Evolutionary conservation across 2,888 invertebrate species (phyloP), one percentile per base, ranked within the genome.

Genomic region (Aethes cnicana): DNA sequence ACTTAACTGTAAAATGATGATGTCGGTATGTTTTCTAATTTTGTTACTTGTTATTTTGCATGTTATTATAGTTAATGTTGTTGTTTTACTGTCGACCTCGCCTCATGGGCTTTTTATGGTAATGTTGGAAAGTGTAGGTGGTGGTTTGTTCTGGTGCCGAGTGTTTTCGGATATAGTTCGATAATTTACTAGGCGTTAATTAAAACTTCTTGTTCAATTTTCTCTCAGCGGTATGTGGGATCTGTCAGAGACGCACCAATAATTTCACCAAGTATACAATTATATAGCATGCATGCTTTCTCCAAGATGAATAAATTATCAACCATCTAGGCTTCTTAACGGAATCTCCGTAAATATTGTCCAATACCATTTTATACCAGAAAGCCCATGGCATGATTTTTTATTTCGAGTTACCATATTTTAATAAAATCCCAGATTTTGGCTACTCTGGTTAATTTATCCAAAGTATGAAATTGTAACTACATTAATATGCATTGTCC

Each of bases 211-310:
- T 18, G 32, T 49, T 47, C 32, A 33, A 52, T 56, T 63, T 68
- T 68, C 62, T 58, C 63, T 61, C 46, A 37, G 52, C 61, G 66
- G 67, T 64, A 71, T 74, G 68, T 69, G 59, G 58, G 66, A 59
- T 57, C 62, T 68, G 65, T 73, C 61, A 71, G 75, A 76, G 70
- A 78, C 81, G 78, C 77, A 77, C 72, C 69, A 77, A 69, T 79
- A 78, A 77, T 75, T 81, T 72, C 72, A 60, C 62, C 52, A 61
- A 58, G 58, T 64, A 64, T 59, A 57, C 52, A 61, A 58, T 57
- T 64, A 64, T 59, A 57, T 54, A 64, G 55, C 44, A 46, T 46
- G 48, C 55, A 53, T 54, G 59, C 67, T 67, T 65, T 66, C 66
- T 54, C 59, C 58, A 53, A 48, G 47, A 44, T 33, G 49, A 59